phyloP scores from a whole-genome alignment of 2,888 invertebrate species.

The Plemyria rubiginata region DNA sequence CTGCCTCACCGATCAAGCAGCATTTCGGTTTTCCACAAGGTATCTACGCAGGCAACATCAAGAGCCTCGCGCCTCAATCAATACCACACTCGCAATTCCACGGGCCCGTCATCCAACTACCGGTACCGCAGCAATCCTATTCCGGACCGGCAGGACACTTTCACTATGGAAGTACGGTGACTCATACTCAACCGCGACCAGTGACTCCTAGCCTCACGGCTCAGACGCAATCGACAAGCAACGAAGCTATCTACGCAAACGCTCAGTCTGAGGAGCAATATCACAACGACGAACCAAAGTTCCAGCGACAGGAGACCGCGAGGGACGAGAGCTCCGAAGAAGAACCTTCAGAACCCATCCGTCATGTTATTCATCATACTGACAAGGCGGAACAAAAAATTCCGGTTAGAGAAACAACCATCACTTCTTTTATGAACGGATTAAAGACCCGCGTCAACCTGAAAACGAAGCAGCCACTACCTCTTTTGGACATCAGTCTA shows the following conservation, averaged over 20 bases:
- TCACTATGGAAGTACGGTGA: constrained; percentile 17
- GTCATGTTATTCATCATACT: constrained; percentile 38
- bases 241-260: constrained; percentile 58
- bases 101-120: constrained; percentile 31
- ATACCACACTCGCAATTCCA: constrained; percentile 40
- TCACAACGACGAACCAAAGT: constrained; percentile 52
- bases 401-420: constrained; percentile 54
- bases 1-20: constrained; percentile 52
- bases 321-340: constrained; percentile 38
- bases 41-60: constrained; percentile 57
- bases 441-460: constrained; percentile 67
- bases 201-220: constrained; percentile 30
- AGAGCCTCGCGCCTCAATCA: constrained; percentile 52
- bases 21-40: constrained; percentile 45
- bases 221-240: constrained; percentile 61
- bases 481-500: constrained; percentile 70
- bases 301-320: constrained; percentile 42
- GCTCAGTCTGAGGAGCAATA: constrained; percentile 51
- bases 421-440: constrained; percentile 68
- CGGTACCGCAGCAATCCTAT: constrained; percentile 26
- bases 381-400: constrained; percentile 55
- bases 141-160: constrained; percentile 21
- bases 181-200: constrained; percentile 26
- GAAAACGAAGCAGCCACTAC: constrained; percentile 67
- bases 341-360: constrained; percentile 30